Base-by-base conservation (phyloP, 2,797 vertebrate species). In the Poecilia wingei region DNA sequence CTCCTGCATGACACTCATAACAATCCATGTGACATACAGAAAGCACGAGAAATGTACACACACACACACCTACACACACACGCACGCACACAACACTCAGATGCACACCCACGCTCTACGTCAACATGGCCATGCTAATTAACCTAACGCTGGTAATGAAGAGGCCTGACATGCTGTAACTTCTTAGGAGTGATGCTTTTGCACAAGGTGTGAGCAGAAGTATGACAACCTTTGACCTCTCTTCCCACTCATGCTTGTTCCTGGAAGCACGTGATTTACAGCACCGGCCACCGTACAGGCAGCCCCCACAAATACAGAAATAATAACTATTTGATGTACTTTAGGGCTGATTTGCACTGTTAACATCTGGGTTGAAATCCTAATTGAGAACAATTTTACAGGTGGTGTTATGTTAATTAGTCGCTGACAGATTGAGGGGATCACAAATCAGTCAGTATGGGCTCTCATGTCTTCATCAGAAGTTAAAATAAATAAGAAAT, bases 121-220 rank as follows among this genome's bases (percentile, higher is more conserved):
- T 81, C 75, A 86, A 89, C 80, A 78, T 82, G 80, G 81, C 80
- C 77, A 79, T 81, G 87, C 86, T 92, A 92, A 94, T 94, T 92
- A 89, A 89, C 79, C 77, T 88, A 91, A 91, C 83, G 82, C 82
- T 74, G 70, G 79, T 89, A 89, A 92, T 89, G 88, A 92, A 87
- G 92, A 86, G 82, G 78, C 61, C 81, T 87, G 89, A 90, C 89
- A 78, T 72, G 82, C 81, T 74, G 33, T 5, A 59, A 82, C 78
- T 51, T 91, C 77, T 84, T 59, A 74, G 69, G 82, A 92, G 87
- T 88, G 89, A 93, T 61, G 77, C 71, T 88, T 86, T 68, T 76
- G 81, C 39, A 36, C 72, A 57, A 68, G 68, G 78, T 77, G 75
- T 88, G 87, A 90, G 90, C 85, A 91, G 77, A 69, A 74, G 72